phyloP scores from a whole-genome alignment of 1,140 invertebrate genomes.

The Bradysia coprophila region DNA sequence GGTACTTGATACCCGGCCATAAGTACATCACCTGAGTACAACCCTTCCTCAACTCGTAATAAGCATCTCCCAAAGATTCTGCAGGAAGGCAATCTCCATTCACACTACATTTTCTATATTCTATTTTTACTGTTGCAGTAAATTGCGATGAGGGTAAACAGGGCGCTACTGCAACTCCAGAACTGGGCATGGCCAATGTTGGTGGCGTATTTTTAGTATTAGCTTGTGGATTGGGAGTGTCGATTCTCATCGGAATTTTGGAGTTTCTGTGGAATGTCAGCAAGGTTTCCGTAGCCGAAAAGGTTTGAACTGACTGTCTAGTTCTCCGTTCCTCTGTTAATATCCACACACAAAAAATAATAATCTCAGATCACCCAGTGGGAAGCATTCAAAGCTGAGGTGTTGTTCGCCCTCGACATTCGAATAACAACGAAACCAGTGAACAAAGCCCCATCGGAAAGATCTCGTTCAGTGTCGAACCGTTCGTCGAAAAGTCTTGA shows the following conservation, averaged over 20 bases:
- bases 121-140: neutral
- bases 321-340: neutral
- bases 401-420: constrained; percentile 30
- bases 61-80: too few species aligned
- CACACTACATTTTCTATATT: too few species aligned
- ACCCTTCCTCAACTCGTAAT: too few species aligned
- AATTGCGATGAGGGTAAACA: constrained; percentile 17
- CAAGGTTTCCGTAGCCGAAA: constrained; percentile 55
- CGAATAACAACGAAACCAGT: constrained; percentile 28
- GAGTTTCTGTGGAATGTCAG: constrained; percentile 72
- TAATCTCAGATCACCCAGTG: constrained; percentile 25
- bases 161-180: constrained; percentile 25
- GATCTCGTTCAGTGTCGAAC: neutral
- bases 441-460: constrained; percentile 12
- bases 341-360: constrained; percentile 3
- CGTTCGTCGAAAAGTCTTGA: too few species aligned
- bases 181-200: constrained; percentile 59
- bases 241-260: constrained; percentile 42
- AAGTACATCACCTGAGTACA: too few species aligned
- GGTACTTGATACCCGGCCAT: too few species aligned
- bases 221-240: constrained; percentile 41
- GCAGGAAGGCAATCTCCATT: too few species aligned
- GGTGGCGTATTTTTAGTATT: constrained; percentile 84
- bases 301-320: constrained; percentile 10
- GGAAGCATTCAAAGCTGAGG: constrained; percentile 27